A percentile compares a stretch with the other conserved stretches of the same genome.
phyloP scores from a whole-genome alignment of 1,140 invertebrate genomes.

The Caenorhabditis tropicalis region DNA sequence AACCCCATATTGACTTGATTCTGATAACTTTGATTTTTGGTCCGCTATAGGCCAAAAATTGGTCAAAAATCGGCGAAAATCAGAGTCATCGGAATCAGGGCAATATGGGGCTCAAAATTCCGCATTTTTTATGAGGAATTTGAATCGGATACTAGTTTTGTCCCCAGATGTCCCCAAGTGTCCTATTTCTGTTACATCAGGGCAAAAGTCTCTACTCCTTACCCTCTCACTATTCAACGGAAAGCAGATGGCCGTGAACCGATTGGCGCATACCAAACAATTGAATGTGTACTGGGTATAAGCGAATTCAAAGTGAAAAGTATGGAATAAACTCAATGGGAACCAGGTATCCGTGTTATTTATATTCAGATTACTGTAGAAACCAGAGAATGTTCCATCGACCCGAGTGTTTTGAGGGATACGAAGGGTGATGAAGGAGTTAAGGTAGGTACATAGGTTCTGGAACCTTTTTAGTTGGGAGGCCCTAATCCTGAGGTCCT shows the following conservation, averaged over 20 bases:
- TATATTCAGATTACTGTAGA: neutral
- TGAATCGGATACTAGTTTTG: no score
- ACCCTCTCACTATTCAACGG: neutral
- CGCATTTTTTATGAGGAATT: no score
- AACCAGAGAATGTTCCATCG: neutral
- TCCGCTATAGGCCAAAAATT: no score
- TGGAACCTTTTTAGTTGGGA: neutral
- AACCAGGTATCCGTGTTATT: neutral
- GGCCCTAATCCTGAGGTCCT: neutral
- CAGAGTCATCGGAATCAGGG: no score
- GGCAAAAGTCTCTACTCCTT: neutral
- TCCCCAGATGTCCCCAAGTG: no score
- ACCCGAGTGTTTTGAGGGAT: neutral
- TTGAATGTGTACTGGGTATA: slow-evolving; percentile 2
- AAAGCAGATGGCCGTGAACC: neutral
- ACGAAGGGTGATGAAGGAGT: neutral
- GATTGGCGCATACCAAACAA: neutral
- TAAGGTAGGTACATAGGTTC: neutral
- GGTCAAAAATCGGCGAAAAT: no score
- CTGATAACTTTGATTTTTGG: no score
- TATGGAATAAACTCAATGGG: neutral
- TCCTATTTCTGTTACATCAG: no score
- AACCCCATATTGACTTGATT: no score
- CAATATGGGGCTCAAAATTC: no score
- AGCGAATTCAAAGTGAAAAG: neutral